These are phyloP conservation scores for Brassicogethes aeneus DNA, from an alignment of 2,888 invertebrate genomes.

Conservation along the genomic window DNA sequence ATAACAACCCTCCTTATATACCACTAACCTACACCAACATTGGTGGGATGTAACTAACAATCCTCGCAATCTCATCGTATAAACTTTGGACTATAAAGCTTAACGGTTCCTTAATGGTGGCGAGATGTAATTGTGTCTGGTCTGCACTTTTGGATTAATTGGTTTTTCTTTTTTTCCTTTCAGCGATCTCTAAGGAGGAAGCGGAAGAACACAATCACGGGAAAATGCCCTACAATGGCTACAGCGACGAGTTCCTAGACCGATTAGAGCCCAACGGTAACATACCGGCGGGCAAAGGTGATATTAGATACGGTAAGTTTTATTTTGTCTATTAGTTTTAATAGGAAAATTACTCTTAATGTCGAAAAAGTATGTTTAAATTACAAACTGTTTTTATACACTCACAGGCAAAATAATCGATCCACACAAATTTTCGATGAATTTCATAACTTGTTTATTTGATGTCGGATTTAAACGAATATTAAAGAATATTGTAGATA, in stretches of 20 bases:
- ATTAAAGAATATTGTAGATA: too few relatives aligned
- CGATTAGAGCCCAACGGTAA: constrained; percentile 89
- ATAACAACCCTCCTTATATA: too few relatives aligned
- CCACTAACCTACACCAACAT: too few relatives aligned
- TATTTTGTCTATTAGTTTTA: constrained; percentile 8
- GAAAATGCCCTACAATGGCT: constrained; percentile 86
- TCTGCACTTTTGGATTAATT: background rate
- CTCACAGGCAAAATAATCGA: too few relatives aligned
- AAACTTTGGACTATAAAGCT: too few relatives aligned
- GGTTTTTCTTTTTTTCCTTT: constrained; percentile 42
- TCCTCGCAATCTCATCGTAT: too few relatives aligned
- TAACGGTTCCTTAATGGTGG: too few relatives aligned
- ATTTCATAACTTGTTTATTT: too few relatives aligned
- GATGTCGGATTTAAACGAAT: too few relatives aligned
- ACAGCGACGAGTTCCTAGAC: constrained; percentile 90
- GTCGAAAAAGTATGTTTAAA: background rate
- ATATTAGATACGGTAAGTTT: constrained; percentile 57
- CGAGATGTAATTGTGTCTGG: too few relatives aligned
- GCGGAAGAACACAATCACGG: constrained; percentile 56
- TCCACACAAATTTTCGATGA: too few relatives aligned
- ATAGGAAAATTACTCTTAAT: background rate
- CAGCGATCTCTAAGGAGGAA: constrained; percentile 90
- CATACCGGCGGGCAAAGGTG: constrained; percentile 78
- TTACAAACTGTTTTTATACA: background rate
- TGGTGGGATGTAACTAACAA: too few relatives aligned